Evolutionary conservation across 2,888 invertebrate species (phyloP), one percentile per base, ranked within the genome.

Genomic region (Lissocephala sabroskyi): DNA sequence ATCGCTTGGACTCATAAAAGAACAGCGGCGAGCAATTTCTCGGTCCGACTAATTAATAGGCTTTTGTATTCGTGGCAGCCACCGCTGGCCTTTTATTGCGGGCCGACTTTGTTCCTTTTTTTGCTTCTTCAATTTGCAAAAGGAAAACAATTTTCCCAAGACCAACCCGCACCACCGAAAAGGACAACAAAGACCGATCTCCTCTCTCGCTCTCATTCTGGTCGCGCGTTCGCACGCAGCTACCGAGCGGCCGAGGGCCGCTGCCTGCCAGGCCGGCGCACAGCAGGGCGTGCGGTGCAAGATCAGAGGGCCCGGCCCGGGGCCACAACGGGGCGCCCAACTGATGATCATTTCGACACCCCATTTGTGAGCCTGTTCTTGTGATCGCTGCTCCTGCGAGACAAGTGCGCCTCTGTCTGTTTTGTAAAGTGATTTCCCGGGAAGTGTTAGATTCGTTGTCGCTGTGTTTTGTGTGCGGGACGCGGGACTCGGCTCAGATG

Each of bases 341-440:
- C 68, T 66, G 75, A 61, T 79, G 68, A 65, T 70, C 62, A 65
- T 74, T 80, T 80, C 79, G 79, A 75, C 80, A 81, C 80, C 79
- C 80, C 66, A 77, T 79, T 79, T 73, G 61, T 62, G 63, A 62
- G 52, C 23, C 7, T 23, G 4, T 23, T 23, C 23, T 23, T 23
- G 23, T 23, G 3, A 5, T 23, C 7, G 23, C 7, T 23, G 3
- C 2, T 10, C 14, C 35, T 35, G 35, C 3, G 10, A 16, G 9
- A 35, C 35, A 35, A 35, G 35, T 35, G 35, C 35, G 35, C 16
- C 14, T 10, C 14, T 7, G 5, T 11, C n/a, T n/a, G n/a, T 30
- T 30, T 30, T 30, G 30, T 30, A 35, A 37, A 37, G 37, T 37
- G 37, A 37, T 37, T 37, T 37, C 37, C 19, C 37, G 10, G 37